Evolutionary conservation across 2,888 invertebrate genomes (phyloP), one percentile per base, ranked within the genome.

Genomic region (Athalia circularis): DNA sequence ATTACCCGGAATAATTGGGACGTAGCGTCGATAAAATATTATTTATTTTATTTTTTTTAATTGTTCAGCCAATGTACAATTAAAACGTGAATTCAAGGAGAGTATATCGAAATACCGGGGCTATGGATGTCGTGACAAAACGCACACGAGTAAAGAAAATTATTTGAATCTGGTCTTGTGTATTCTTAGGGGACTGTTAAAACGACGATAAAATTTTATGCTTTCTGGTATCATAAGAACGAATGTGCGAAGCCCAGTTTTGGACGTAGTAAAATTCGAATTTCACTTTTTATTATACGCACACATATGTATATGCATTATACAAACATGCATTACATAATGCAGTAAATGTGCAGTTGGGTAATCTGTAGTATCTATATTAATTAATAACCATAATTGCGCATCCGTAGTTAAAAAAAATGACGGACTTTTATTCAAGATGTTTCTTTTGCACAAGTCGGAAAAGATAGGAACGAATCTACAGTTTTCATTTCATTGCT

Each of bases 181-280:
- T 43, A 6, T n/a, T n/a, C 64, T 5, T n/a, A 62, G 29, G 9
- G 43, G 9, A 62, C 0, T 45, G 45, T 13, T 45, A 11, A 64
- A 45, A 45, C 5, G 47, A 64, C 45, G 64, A 64, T 64, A 64
- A 64, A 64, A 64, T 64, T 64, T 64, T 11, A 64, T 9, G 64
- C 8, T 45, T 45, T 45, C n/a, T 43, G 5, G 3, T 45, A 11
- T n/a, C 3, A 3, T 5, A 3, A n/a, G n/a, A 3, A 59, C 9
- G 64, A 64, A 43, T 64, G 64, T 4, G 11, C 4, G 11, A 9
- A 64, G 29, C 45, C n/a, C 5, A 64, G 47, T 64, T 64, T 64
- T 45, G 0, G 29, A 29, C 29, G 29, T 29, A 29, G 2, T 29
- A 2, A 29, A 29, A 29, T 29, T 29, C 29, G 64, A 64, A 64